These are phyloP conservation scores for Tolmerus cingulatus DNA, from an alignment of 2,888 invertebrate genomes.

Conservation along the genomic window DNA sequence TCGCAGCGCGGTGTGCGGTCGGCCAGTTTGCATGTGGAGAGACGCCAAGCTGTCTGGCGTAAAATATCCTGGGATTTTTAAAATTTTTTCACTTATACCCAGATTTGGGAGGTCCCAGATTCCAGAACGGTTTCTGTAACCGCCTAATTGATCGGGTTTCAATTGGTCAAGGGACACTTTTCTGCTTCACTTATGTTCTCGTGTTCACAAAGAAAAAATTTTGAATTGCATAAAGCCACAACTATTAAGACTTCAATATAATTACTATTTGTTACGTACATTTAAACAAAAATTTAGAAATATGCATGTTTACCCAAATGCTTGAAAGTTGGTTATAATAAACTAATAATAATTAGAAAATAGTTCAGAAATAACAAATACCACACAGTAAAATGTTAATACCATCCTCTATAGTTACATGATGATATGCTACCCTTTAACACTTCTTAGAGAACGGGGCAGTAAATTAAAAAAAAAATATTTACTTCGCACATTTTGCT, in stretches of 20 bases:
- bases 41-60: not conserved
- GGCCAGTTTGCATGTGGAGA: not conserved
- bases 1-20: not conserved
- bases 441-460: too few relatives aligned
- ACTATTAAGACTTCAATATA: not conserved
- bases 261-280: too few relatives aligned
- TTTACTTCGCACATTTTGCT: too few relatives aligned
- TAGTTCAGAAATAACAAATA: too few relatives aligned
- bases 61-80: not conserved
- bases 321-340: too few relatives aligned
- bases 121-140: not conserved
- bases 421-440: too few relatives aligned
- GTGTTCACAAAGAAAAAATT: not conserved
- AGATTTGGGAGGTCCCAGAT: not conserved
- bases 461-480: too few relatives aligned
- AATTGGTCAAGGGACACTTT: not conserved
- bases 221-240: not conserved
- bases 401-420: too few relatives aligned
- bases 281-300: too few relatives aligned
- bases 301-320: too few relatives aligned
- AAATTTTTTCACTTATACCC: not conserved
- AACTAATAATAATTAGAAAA: too few relatives aligned
- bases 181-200: not conserved
- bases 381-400: too few relatives aligned
- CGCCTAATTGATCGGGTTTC: constrained; percentile 9